Conservation (phyloP, 2,797 vertebrate genomes). For the Alfaro cultratus region DNA sequence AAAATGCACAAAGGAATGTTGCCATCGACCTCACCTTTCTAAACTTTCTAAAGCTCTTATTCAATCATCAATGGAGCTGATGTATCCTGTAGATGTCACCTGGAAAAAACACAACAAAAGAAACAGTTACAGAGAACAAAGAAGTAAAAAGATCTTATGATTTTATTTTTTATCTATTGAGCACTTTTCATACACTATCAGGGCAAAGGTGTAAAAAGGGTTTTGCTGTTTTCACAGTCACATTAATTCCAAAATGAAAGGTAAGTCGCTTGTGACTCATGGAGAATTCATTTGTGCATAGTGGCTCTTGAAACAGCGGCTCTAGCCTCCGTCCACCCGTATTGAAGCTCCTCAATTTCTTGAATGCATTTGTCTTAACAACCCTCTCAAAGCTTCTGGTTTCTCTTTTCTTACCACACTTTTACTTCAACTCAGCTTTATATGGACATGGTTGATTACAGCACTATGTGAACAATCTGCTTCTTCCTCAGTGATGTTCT, state of each 20-base stretch:
- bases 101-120: background rate
- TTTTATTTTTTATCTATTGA: background rate
- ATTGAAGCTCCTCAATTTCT: background rate
- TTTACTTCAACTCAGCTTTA: background rate
- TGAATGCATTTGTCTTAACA: background rate
- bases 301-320: background rate
- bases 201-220: background rate
- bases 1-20: background rate
- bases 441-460: background rate
- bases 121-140: background rate
- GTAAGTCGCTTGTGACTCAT: background rate
- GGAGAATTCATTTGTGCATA: background rate
- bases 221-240: background rate
- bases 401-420: background rate
- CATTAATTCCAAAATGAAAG: background rate
- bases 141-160: background rate
- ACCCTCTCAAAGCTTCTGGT: background rate
- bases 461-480: background rate
- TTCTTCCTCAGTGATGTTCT: background rate
- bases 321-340: background rate
- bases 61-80: constrained; percentile 34
- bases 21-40: background rate
- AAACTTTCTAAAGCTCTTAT: constrained; percentile 6
- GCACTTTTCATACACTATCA: background rate
- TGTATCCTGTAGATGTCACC: background rate